These are phyloP conservation scores for Phalacrocorax aristotelis DNA, from an alignment of 2,113 vertebrate genomes.

Conservation along the genomic window DNA sequence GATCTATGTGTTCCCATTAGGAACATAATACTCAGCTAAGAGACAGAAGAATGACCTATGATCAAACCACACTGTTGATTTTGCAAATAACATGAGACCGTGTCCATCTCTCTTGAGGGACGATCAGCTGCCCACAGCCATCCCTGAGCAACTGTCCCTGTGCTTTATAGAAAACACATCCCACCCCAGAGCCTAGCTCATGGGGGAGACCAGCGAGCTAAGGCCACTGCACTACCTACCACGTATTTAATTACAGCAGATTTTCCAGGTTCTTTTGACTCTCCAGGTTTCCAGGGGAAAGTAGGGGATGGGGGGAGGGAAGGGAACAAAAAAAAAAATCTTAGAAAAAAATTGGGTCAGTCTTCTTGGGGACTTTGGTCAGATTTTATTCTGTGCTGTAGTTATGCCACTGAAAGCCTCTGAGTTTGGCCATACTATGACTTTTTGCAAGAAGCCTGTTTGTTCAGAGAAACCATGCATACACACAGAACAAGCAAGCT, in stretches of 20 bases:
- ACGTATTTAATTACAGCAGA: neutral
- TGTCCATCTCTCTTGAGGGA: neutral
- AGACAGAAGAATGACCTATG: neutral
- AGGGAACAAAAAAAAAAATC: neutral
- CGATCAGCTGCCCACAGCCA: neutral
- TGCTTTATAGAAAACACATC: neutral
- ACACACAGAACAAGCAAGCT: neutral
- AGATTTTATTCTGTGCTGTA: neutral
- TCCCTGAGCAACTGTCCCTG: neutral
- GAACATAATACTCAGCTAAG: neutral
- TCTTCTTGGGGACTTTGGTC: neutral
- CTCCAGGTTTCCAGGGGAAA: neutral
- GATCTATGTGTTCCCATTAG: neutral
- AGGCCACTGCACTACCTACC: neutral
- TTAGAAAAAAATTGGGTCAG: neutral
- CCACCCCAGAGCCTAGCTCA: neutral
- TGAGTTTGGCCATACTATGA: neutral
- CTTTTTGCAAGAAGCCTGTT: neutral
- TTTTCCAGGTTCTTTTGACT: neutral
- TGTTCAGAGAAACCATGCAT: neutral
- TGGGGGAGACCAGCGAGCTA: neutral
- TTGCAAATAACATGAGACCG: neutral
- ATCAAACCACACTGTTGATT: neutral
- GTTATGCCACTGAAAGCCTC: neutral
- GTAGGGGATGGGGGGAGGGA: rapidly evolving